phyloP scores from a whole-genome alignment of 1,140 invertebrate species.

The Diabrotica virgifera region DNA sequence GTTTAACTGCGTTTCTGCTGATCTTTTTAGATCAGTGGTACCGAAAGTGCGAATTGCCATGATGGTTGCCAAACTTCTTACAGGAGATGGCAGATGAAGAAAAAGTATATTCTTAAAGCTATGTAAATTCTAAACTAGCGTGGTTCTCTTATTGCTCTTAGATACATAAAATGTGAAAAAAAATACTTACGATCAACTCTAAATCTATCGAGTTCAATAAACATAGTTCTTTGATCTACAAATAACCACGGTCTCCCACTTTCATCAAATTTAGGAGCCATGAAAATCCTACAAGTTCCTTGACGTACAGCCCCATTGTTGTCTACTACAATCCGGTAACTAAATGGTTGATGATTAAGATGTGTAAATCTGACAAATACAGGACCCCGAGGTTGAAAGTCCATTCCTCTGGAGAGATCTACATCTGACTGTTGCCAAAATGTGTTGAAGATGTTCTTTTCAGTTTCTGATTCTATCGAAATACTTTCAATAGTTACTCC shows the following conservation, averaged over 20 bases:
- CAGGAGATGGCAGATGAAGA: too few relatives aligned
- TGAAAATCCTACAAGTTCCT: slow-evolving; percentile 74
- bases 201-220: slow-evolving; percentile 80
- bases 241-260: slow-evolving; percentile 61
- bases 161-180: too few relatives aligned
- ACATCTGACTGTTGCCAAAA: slow-evolving; percentile 39
- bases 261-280: slow-evolving; percentile 69
- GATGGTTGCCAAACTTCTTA: too few relatives aligned
- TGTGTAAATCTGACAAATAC: slow-evolving; percentile 72
- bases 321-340: slow-evolving; percentile 60
- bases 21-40: too few relatives aligned
- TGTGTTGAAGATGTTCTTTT: neutral
- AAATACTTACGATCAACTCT: slow-evolving; percentile 45
- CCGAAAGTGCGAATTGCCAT: too few relatives aligned
- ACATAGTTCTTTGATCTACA: slow-evolving; percentile 64
- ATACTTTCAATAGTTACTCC: slow-evolving; percentile 59
- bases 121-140: too few relatives aligned
- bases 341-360: slow-evolving; percentile 69
- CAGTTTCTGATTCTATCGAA: slow-evolving; percentile 45
- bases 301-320: slow-evolving; percentile 51
- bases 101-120: too few relatives aligned
- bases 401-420: slow-evolving; percentile 72
- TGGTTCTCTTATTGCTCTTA: too few relatives aligned
- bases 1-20: too few relatives aligned
- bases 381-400: slow-evolving; percentile 69